Conservation (phyloP, 1,140 invertebrate species). For the Scaptodrosophila lebanonensis region DNA sequence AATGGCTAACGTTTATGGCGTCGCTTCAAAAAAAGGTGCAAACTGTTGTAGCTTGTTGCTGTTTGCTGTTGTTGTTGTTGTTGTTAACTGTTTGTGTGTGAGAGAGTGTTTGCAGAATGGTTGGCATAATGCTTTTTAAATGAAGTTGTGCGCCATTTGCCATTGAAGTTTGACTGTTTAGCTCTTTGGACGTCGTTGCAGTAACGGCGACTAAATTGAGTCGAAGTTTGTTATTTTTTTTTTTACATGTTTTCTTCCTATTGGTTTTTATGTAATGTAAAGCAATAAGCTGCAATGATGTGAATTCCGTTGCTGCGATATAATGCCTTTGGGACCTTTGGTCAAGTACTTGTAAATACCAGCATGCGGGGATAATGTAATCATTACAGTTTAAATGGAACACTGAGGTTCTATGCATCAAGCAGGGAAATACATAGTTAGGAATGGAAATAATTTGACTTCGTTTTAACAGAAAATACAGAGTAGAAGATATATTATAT, state of each 20-base stretch:
- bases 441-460: too few relatives aligned
- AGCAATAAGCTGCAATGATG: not conserved
- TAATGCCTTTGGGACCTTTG: too few relatives aligned
- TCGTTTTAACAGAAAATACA: too few relatives aligned
- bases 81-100: slow-evolving; percentile 13
- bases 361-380: too few relatives aligned
- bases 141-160: slow-evolving; percentile 72
- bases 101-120: slow-evolving; percentile 38
- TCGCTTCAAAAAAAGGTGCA: slow-evolving; percentile 66
- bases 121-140: slow-evolving; percentile 70
- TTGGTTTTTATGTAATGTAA: not conserved
- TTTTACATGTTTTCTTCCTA: not conserved
- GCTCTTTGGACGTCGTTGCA: slow-evolving; percentile 60
- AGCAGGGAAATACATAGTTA: too few relatives aligned
- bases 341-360: too few relatives aligned
- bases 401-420: too few relatives aligned
- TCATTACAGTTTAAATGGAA: too few relatives aligned
- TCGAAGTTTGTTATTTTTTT: slow-evolving; percentile 32
- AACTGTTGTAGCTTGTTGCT: slow-evolving; percentile 46
- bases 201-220: slow-evolving; percentile 58
- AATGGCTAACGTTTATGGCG: slow-evolving; percentile 68
- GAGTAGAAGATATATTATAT: too few relatives aligned
- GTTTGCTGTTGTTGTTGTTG: slow-evolving; percentile 5
- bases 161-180: slow-evolving; percentile 63
- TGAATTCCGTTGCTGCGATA: too few relatives aligned